Conservation (phyloP, 1,140 invertebrate species). For the Paramacrobiotus metropolitanus region DNA sequence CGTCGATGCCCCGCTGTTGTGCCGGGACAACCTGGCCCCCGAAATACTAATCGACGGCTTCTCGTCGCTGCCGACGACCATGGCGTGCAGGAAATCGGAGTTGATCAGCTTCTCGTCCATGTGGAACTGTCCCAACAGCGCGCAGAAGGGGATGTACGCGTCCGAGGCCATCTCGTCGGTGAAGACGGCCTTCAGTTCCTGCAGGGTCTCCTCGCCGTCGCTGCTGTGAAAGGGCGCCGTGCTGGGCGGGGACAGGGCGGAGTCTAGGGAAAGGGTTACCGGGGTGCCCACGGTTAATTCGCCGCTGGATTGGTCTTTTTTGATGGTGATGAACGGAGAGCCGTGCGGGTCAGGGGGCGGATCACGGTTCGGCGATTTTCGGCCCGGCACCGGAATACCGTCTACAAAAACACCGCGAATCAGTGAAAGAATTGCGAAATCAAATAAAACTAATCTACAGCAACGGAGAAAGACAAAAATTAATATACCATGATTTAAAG, state of each 20-base stretch:
- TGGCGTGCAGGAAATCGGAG: constrained; percentile 4
- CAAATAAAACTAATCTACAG: too few relatives aligned
- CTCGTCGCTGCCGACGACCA: background rate
- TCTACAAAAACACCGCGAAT: too few relatives aligned
- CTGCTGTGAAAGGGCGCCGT: background rate
- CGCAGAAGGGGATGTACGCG: constrained; percentile 52
- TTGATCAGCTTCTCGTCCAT: constrained; percentile 21
- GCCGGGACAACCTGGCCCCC: too few relatives aligned
- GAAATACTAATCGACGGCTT: too few relatives aligned
- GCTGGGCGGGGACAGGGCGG: background rate
- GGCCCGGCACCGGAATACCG: too few relatives aligned
- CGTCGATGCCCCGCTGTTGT: too few relatives aligned
- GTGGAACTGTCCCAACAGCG: constrained; percentile 37
- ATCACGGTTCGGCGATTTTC: background rate
- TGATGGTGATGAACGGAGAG: background rate
- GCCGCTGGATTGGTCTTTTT: background rate
- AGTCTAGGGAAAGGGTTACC: background rate
- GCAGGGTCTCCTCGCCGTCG: constrained; percentile 26
- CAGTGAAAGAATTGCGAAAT: too few relatives aligned
- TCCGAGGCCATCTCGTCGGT: constrained; percentile 54
- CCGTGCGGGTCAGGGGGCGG: background rate
- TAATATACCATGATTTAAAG: too few relatives aligned
- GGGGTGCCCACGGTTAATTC: background rate
- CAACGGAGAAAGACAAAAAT: too few relatives aligned
- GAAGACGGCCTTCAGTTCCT: constrained; percentile 56